Conservation (phyloP, 1,140 invertebrate species). For the Sycobia sp. region DNA sequence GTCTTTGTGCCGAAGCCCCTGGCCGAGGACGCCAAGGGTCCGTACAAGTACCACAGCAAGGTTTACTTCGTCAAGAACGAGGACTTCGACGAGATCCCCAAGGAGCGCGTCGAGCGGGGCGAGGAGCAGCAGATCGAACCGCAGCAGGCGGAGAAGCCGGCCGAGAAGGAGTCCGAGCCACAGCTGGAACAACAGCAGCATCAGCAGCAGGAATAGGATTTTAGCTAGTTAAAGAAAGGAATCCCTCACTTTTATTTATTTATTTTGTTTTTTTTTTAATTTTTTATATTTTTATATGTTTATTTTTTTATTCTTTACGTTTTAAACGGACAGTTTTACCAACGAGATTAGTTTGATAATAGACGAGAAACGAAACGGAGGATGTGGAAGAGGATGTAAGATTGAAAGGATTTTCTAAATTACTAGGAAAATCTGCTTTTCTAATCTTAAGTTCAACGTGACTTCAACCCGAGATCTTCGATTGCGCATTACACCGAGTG, state of each 20-base stretch:
- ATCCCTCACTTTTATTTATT: too few relatives aligned
- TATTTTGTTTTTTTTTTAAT: too few relatives aligned
- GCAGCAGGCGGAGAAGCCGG: too few relatives aligned
- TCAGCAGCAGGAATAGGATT: neutral
- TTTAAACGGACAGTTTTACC: too few relatives aligned
- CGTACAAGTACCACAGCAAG: constrained; percentile 49
- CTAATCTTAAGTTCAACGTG: neutral
- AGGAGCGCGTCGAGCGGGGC: neutral
- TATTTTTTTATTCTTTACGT: too few relatives aligned
- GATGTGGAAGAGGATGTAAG: neutral
- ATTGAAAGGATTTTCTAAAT: constrained; percentile 6
- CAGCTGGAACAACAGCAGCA: too few relatives aligned
- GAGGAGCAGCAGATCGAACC: constrained; percentile 9
- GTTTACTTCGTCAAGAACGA: constrained; percentile 42
- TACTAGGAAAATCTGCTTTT: neutral
- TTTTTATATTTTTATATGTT: too few relatives aligned
- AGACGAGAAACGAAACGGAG: neutral
- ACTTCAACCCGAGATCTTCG: neutral
- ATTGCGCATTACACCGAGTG: neutral
- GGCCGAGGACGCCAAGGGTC: constrained; percentile 42
- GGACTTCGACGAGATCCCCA: neutral
- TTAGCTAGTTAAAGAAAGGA: too few relatives aligned
- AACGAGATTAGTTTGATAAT: too few relatives aligned
- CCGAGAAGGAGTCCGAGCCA: too few relatives aligned
- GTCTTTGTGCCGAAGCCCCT: constrained; percentile 53